A percentile compares a stretch with the other conserved stretches of the same genome.
Conservation (phyloP, 2,113 vertebrate genomes). For the Leptodactylus fuscus region DNA sequence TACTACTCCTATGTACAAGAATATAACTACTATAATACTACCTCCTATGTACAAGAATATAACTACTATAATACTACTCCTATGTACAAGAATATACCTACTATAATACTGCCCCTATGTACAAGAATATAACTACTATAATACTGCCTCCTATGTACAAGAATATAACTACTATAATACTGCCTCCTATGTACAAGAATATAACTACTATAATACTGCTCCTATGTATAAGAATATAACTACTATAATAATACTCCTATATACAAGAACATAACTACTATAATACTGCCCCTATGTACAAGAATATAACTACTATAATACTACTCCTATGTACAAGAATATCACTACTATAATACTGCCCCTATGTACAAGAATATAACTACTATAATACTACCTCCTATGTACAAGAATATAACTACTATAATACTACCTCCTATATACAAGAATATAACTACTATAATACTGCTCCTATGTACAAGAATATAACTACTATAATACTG, state of each 20-base stretch:
- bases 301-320: no score
- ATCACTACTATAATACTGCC: no score
- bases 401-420: constrained; percentile 1
- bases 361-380: no score
- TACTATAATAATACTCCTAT: no score
- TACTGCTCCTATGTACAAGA: not conserved
- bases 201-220: constrained; percentile 3
- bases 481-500: not conserved
- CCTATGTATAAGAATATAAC: no score
- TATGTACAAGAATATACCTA: no score
- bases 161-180: constrained; percentile 2
- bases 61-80: not conserved
- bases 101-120: no score
- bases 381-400: no score
- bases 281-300: no score
- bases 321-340: no score
- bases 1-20: not conserved
- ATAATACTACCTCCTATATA: not conserved
- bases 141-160: not conserved
- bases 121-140: no score
- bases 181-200: not conserved
- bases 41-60: not conserved
- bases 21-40: constrained; percentile 3
- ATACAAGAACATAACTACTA: no score
- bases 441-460: not conserved